Base-by-base conservation (phyloP, 2,797 vertebrate genomes). In the Tenualosa ilisha region DNA sequence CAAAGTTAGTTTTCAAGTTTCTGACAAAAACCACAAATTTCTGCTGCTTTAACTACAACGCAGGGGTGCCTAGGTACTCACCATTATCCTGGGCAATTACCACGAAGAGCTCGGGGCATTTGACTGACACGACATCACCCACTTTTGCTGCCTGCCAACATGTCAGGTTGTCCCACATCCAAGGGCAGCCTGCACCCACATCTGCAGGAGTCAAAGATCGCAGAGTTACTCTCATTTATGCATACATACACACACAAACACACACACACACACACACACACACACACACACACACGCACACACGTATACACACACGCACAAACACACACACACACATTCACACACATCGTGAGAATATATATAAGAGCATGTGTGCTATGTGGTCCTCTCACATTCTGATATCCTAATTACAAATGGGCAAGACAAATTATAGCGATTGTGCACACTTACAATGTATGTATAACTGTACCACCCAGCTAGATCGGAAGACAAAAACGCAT, bases 151-250 rank as follows among this genome's bases (percentile, higher is more conserved):
- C 95, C 93, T 97, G 96, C 98, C 98, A 99, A 88, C 98, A 99
- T 0, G 98, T 98, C 89, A 99, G 95, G 59, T 99, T 98, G 90
- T 99, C 98, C 98, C 98, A 99, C 96, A 98, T 96, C 92, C 97
- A 97, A 0, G 96, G 95, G 89, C 98, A 99, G 53, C 91, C 98
- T 98, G 88, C 82, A 43, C 40, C 72, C 17, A 46, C 15, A 79
- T 79, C 72, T 79, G 72, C 40, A 79, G 40, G 1, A 31, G 7
- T 46, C 15, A 79, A 79, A 79, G 40, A 43, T 43, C 72, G 46
- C 72, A 46, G 17, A 43, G 72, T 17, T 0, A 84, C 12, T 84
- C 50, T 9, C 50, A 9, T 12, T 51, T 51, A 9, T 51, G 9
- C 0, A 7, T 12, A 51, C 17, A 31, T 11, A 26, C 15, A 22